Conservation (phyloP, 2,113 vertebrate species). For the Tiliqua scincoides region DNA sequence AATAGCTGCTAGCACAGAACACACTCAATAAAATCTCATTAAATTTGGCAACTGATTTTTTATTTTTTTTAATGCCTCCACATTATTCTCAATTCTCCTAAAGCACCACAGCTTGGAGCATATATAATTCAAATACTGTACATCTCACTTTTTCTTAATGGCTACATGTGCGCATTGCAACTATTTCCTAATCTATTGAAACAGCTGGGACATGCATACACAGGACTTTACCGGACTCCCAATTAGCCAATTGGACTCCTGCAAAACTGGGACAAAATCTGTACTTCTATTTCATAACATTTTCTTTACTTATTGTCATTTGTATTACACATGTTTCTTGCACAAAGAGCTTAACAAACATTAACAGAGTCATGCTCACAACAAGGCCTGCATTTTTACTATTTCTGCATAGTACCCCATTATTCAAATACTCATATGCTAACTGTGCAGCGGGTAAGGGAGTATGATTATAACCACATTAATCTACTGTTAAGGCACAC, state of each 20-base stretch:
- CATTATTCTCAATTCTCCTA: background rate
- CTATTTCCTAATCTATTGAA: background rate
- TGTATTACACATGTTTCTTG: background rate
- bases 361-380: background rate
- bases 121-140: background rate
- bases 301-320: background rate
- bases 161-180: background rate
- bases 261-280: background rate
- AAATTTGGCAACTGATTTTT: background rate
- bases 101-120: background rate
- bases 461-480: background rate
- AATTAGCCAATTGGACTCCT: background rate
- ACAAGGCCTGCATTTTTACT: background rate
- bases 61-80: background rate
- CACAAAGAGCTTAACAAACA: background rate
- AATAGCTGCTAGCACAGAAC: background rate
- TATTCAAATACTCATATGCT: background rate
- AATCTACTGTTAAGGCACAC: background rate
- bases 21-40: background rate
- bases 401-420: background rate
- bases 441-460: background rate
- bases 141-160: fast-evolving
- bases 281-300: background rate
- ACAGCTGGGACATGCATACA: background rate
- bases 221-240: background rate